Conservation (phyloP, 2,797 vertebrate genomes). For the Cirrhinus mrigala region DNA sequence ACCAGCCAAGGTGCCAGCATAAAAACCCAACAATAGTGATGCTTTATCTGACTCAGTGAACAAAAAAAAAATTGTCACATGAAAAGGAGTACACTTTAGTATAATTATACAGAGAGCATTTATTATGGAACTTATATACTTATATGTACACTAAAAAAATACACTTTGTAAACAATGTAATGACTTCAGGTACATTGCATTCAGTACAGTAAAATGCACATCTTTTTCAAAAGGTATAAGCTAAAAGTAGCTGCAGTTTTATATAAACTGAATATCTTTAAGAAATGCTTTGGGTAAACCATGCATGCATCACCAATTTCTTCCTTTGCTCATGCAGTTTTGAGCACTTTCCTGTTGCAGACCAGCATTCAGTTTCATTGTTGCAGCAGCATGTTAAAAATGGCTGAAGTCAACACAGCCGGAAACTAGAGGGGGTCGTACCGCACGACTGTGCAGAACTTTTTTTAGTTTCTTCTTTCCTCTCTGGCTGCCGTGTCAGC, state of each 20-base stretch:
- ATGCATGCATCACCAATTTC: not conserved
- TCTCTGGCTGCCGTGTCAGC: constrained; percentile 77
- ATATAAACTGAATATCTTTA: not conserved
- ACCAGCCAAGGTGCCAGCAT: too few species aligned
- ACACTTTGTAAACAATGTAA: too few species aligned
- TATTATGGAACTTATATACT: too few species aligned
- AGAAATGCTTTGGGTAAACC: not conserved
- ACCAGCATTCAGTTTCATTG: constrained; percentile 17
- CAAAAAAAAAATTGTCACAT: too few species aligned
- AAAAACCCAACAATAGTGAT: too few species aligned
- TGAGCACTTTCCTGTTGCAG: constrained; percentile 24
- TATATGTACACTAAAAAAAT: too few species aligned
- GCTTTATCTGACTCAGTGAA: too few species aligned
- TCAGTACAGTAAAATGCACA: not conserved
- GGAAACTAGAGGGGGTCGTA: not conserved
- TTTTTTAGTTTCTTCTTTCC: constrained; percentile 58
- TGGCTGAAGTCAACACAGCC: not conserved
- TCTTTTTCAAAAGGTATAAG: not conserved
- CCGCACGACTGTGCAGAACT: not conserved
- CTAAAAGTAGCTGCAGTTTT: not conserved
- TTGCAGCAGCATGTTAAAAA: constrained; percentile 14
- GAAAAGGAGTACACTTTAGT: too few species aligned
- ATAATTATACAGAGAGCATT: too few species aligned
- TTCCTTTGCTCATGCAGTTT: not conserved
- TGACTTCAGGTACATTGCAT: not conserved